Base-by-base conservation (phyloP, 2,113 vertebrate genomes). In the Oryzias javanicus region DNA sequence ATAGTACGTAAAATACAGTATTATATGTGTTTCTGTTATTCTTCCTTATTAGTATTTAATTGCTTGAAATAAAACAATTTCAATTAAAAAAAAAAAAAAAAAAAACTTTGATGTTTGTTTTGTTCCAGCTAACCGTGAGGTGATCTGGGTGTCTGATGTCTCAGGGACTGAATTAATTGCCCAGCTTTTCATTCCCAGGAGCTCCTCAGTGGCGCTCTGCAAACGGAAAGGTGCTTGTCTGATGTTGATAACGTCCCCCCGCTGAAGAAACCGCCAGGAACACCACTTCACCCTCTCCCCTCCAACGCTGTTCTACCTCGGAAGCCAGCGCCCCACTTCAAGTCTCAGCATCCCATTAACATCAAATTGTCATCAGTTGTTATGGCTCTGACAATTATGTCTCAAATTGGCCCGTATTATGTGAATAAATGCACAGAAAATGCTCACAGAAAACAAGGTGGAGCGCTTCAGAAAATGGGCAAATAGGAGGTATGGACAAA, bases 151-250 rank as follows among this genome's bases (percentile, higher is more conserved):
- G 29, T 13, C 53, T 53, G 18, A 18, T 59, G 54, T 46, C 12
- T 54, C 29, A 67, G 16, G 42, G 25, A 49, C 17, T 42, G 42
- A 60, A 64, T 74, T 58, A 70, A 71, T 47, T 60, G 42, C 53
- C 59, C 57, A 45, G 47, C 46, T 45, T 64, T 46, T 66, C 18
- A 72, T 22, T 71, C 57, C 47, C 66, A 46, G 22, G 72, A 74
- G 72, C n/a, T 64, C 41, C 50, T 42, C 44, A 54, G 70, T 60
- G 24, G 72, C 55, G 64, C 35, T 49, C 20, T 60, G 42, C 16
- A 47, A 52, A 22, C 17, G 27, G 16, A 48, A 71, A 61, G 71
- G 54, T 64, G 63, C 27, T 66, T 5, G 1, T 61, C 45, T 62
- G 56, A 44, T 51, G 60, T 40, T 49, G 42, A 64, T 44, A 56